Conservation (phyloP, 2,888 invertebrate genomes). For the Drosophila borborema region DNA sequence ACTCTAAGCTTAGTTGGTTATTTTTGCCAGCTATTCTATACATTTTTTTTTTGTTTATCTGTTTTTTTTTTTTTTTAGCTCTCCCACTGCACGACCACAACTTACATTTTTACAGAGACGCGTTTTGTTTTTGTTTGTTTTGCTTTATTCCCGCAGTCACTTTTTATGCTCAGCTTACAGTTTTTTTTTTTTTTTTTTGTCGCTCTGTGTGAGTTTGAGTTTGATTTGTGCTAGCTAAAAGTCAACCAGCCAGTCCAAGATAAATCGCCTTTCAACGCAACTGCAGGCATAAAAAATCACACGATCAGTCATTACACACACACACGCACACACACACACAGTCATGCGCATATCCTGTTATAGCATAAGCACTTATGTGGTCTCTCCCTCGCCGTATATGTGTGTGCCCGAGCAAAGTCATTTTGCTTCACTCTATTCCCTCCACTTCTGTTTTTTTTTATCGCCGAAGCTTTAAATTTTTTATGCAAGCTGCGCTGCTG, state of each 20-base stretch:
- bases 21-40: slow-evolving; percentile 42
- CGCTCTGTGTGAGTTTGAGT: slow-evolving; percentile 36
- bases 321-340: slow-evolving; percentile 23
- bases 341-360: slow-evolving; percentile 37
- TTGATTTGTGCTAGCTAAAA: slow-evolving; percentile 67
- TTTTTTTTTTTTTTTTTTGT: slow-evolving; percentile 26
- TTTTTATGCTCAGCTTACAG: slow-evolving; percentile 62
- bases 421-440: slow-evolving; percentile 45
- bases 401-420: slow-evolving; percentile 59
- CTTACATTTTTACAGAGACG: slow-evolving; percentile 67
- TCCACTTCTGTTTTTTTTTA: slow-evolving; percentile 57
- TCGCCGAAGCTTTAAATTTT: slow-evolving; percentile 72
- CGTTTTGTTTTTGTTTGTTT: slow-evolving; percentile 66
- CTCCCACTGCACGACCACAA: slow-evolving; percentile 62
- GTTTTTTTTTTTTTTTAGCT: neutral
- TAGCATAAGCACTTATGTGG: slow-evolving; percentile 74
- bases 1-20: slow-evolving; percentile 59
- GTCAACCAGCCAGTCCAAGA: slow-evolving; percentile 72
- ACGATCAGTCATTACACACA: slow-evolving; percentile 80
- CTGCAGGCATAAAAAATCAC: slow-evolving; percentile 79
- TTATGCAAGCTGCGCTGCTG: slow-evolving; percentile 75
- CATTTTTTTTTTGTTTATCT: slow-evolving; percentile 1
- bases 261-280: slow-evolving; percentile 82
- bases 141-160: slow-evolving; percentile 67
- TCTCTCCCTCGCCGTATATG: slow-evolving; percentile 23